phyloP scores from a whole-genome alignment of 2,113 vertebrate genomes.

The Paracanthobrama guichenoti region DNA sequence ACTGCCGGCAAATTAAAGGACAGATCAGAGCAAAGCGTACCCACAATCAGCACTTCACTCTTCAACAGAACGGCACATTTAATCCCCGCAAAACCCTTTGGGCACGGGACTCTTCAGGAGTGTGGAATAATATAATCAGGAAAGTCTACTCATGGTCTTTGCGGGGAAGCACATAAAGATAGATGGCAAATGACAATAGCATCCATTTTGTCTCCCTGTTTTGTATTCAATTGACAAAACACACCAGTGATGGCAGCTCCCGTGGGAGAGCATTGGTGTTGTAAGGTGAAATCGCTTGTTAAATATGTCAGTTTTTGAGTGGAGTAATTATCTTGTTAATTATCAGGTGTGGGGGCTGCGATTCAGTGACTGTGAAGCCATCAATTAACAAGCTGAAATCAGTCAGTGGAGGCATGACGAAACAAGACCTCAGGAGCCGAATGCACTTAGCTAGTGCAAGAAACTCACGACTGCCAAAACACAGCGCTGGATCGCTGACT shows the following conservation, averaged over 20 bases:
- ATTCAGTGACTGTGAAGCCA: slow-evolving; percentile 56
- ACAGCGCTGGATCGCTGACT: slow-evolving; percentile 16
- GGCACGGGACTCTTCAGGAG: slow-evolving; percentile 14
- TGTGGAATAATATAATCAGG: background rate
- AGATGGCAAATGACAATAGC: slow-evolving; percentile 24
- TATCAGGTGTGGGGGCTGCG: slow-evolving; percentile 53
- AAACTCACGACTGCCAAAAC: slow-evolving; percentile 24
- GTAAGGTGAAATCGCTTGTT: slow-evolving; percentile 43
- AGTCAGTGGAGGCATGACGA: slow-evolving; percentile 49
- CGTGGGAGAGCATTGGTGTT: background rate
- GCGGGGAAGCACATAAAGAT: slow-evolving; percentile 1
- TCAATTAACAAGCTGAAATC: slow-evolving; percentile 62
- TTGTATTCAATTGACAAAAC: slow-evolving; percentile 46
- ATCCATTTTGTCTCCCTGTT: slow-evolving; percentile 29
- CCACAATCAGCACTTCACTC: slow-evolving; percentile 30
- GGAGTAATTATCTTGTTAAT: slow-evolving; percentile 61
- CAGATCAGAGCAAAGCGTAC: slow-evolving; percentile 31
- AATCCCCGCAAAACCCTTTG: slow-evolving; percentile 40
- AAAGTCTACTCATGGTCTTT: background rate
- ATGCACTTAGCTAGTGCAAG: background rate
- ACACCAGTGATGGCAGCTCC: slow-evolving; percentile 11
- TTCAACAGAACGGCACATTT: slow-evolving; percentile 17
- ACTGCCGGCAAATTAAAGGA: slow-evolving; percentile 33
- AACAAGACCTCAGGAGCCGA: slow-evolving; percentile 38
- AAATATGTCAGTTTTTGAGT: slow-evolving; percentile 51